A percentile compares a stretch with the other conserved stretches of the same genome.
phyloP scores from a whole-genome alignment of 2,797 vertebrate genomes.

The Falco naumanni region DNA sequence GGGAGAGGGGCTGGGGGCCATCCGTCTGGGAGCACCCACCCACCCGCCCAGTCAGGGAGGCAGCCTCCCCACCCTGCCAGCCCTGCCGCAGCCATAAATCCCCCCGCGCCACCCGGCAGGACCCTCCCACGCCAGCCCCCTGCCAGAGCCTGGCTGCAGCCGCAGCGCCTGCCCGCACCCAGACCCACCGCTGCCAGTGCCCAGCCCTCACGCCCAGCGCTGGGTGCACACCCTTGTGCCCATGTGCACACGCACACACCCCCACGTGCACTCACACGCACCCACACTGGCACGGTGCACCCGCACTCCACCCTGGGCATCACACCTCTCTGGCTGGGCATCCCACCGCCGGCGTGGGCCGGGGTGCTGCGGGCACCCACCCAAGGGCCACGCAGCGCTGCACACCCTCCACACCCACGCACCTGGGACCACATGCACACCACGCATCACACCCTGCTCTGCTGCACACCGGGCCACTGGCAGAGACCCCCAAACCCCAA shows the following conservation, averaged over 20 bases:
- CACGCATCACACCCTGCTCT: too few species aligned
- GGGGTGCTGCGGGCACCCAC: neutral
- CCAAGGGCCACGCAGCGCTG: too few species aligned
- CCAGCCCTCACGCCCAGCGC: neutral
- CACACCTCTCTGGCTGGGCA: neutral
- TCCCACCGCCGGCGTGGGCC: neutral
- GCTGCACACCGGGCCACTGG: too few species aligned
- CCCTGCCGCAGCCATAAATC: slow-evolving; percentile 19
- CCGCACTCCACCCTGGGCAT: neutral
- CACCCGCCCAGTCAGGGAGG: neutral
- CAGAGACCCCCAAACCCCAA: too few species aligned
- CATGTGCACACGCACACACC: neutral
- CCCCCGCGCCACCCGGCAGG: neutral
- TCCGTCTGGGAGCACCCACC: neutral
- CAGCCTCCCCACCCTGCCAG: neutral
- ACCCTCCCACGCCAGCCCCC: neutral
- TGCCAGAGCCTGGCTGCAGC: neutral
- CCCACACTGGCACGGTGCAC: too few species aligned
- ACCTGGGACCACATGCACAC: too few species aligned
- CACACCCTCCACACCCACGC: too few species aligned
- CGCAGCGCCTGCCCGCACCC: neutral
- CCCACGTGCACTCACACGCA: neutral
- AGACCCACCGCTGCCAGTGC: too few species aligned
- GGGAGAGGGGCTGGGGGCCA: neutral
- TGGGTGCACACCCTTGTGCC: neutral